Evolutionary conservation across 2,888 invertebrate species (phyloP), one percentile per base, ranked within the genome.

Genomic region (Ramazzottius varieornatus): DNA sequence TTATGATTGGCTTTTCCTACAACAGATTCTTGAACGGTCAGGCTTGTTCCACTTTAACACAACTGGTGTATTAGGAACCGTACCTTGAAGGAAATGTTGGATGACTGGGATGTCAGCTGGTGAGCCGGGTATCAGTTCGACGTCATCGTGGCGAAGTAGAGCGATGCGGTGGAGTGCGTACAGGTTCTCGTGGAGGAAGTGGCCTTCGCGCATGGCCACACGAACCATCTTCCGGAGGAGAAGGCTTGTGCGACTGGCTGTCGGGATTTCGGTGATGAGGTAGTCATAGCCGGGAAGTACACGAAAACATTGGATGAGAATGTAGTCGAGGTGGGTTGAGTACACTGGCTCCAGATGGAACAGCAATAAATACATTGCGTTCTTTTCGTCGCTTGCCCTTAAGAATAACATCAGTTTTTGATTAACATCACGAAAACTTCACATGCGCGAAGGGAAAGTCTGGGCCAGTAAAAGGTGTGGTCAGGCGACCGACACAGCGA

Each of bases 261-360:
- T 78, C 0, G 83, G 83, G 4, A 82, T 70, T 4, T 81, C 79
- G 67, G 83, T 72, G 20, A 82, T 73, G 71, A 83, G 82, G 70
- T 83, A 85, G 64, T 86, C 84, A 33, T 79, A 78, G 1, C 81
- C 76, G 1, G 82, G 82, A 74, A 81, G 84, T 46, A 82, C 78
- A 70, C 83, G 82, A 73, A 85, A 86, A 29, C 54, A 54, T 4
- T 54, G 54, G n/a, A 13, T 29, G 4, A 54, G 54, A 29, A 54
- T 29, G 20, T 54, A 8, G 54, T 54, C 54, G 13, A 29, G 20
- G 29, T 54, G 29, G 54, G 54, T 54, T 4, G 54, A 4, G 54
- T 54, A 29, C 4, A 54, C 4, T 4, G 13, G 20, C 4, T 54
- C 54, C 54, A 54, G 54, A 24, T 54, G 29, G 29, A 54, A 54